Percentiles rank a stretch among this genome's conserved stretches.
Evolutionary conservation across 2,888 invertebrate species (phyloP).

Genomic region (Thera obeliscata): DNA sequence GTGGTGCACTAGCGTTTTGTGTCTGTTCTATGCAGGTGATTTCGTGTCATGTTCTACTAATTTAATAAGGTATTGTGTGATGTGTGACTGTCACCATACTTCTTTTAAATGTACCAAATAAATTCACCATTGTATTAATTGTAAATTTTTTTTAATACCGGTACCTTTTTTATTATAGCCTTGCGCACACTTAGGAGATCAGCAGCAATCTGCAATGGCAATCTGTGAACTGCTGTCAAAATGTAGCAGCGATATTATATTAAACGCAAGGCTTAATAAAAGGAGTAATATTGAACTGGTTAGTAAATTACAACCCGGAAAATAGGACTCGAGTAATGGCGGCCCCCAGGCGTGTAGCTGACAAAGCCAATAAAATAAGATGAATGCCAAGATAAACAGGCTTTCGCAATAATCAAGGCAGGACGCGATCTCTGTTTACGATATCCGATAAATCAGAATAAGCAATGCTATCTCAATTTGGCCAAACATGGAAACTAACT

Average conservation of each 20-base stretch:
- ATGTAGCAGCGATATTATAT: no score
- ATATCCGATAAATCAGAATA: conserved; percentile 59
- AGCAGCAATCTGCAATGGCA: no score
- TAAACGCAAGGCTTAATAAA: no score
- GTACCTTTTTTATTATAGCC: neutral
- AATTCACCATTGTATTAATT: no score
- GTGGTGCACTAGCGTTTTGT: conserved; percentile 80
- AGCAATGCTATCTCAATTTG: conserved; percentile 62
- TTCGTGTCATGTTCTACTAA: conserved; percentile 57
- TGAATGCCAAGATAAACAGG: conserved; percentile 44
- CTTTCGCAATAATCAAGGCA: conserved; percentile 49
- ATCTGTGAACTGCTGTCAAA: no score
- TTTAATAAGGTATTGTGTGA: neutral
- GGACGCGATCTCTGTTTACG: conserved; percentile 46
- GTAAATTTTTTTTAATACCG: neutral
- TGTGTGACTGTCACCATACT: neutral
- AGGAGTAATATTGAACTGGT: conserved; percentile 12
- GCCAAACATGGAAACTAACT: conserved; percentile 51
- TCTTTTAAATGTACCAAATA: neutral
- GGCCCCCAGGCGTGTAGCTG: conserved; percentile 35
- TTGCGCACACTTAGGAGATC: no score
- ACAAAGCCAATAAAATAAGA: conserved; percentile 46
- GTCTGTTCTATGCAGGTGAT: conserved; percentile 65
- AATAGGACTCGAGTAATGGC: conserved; percentile 20
- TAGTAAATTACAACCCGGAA: conserved; percentile 17